phyloP scores from a whole-genome alignment of 2,888 invertebrate species.

The Taphrorychus bicolor region DNA sequence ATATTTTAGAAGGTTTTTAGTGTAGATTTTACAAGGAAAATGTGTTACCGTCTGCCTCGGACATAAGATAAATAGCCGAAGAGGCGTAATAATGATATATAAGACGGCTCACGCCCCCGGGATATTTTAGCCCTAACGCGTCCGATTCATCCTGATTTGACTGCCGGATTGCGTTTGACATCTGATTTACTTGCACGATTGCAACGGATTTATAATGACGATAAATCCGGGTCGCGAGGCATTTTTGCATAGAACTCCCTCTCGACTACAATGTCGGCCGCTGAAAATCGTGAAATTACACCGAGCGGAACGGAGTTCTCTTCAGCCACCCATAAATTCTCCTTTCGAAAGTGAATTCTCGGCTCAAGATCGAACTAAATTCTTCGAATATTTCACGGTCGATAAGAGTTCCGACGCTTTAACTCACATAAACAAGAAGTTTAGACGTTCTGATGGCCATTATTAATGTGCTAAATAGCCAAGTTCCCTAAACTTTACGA shows the following conservation, averaged over 20 bases:
- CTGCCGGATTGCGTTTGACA: slow-evolving; percentile 45
- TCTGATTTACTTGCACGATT: slow-evolving; percentile 44
- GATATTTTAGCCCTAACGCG: slow-evolving; percentile 49
- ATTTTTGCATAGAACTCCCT: slow-evolving; percentile 34
- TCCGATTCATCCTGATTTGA: slow-evolving; percentile 52
- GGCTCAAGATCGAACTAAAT: slow-evolving; percentile 13
- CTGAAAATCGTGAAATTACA: slow-evolving; percentile 16
- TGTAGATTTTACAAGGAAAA: slow-evolving; percentile 50
- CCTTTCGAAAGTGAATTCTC: slow-evolving; percentile 16
- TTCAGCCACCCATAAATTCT: slow-evolving; percentile 17
- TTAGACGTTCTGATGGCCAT: not conserved
- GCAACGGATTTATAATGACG: slow-evolving; percentile 38
- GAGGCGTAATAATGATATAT: slow-evolving; percentile 53
- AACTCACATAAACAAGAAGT: slow-evolving; percentile 37
- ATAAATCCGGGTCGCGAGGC: slow-evolving; percentile 34
- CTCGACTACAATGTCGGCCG: slow-evolving; percentile 16
- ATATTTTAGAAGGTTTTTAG: slow-evolving; percentile 42
- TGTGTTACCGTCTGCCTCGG: slow-evolving; percentile 50
- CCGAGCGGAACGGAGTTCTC: slow-evolving; percentile 4
- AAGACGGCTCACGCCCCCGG: slow-evolving; percentile 49
- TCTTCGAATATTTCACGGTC: slow-evolving; percentile 13
- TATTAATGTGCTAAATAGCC: not conserved
- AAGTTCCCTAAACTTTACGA: not conserved
- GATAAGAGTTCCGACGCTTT: slow-evolving; percentile 6
- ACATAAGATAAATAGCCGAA: slow-evolving; percentile 50